Conservation (phyloP, 2,113 vertebrate species). For the Callipepla californica region DNA sequence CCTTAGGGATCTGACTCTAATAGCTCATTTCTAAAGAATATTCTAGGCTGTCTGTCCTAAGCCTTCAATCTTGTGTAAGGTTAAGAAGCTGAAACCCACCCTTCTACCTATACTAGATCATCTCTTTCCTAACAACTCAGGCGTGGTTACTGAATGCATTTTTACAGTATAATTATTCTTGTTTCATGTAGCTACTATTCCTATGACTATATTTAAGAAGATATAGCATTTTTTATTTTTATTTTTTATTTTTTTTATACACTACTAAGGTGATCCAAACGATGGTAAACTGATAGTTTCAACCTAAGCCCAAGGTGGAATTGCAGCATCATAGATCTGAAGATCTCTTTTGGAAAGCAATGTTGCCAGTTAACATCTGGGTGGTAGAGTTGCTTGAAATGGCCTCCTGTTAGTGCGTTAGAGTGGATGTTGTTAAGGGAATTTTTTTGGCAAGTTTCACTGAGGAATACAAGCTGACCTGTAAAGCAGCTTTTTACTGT, state of each 20-base stretch:
- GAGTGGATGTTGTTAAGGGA: not conserved
- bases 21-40: not conserved
- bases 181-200: not conserved
- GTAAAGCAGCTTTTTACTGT: not conserved
- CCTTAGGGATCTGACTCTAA: not conserved
- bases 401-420: not conserved
- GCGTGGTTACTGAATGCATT: not conserved
- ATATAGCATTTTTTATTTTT: not conserved
- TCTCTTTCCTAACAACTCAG: not conserved
- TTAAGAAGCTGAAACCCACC: not conserved
- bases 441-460: not conserved
- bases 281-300: not conserved
- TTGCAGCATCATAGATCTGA: not conserved
- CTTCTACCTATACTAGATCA: not conserved
- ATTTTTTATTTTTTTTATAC: not conserved
- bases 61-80: not conserved
- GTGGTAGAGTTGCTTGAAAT: not conserved
- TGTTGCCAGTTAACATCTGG: not conserved
- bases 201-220: not conserved
- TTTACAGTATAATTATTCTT: not conserved
- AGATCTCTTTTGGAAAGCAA: not conserved
- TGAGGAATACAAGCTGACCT: not conserved
- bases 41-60: not conserved
- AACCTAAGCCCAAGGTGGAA: not conserved
- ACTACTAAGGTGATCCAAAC: rapidly evolving